Evolutionary conservation across 1,140 invertebrate species (phyloP).

Genomic region (Parasteatoda tepidariorum): DNA sequence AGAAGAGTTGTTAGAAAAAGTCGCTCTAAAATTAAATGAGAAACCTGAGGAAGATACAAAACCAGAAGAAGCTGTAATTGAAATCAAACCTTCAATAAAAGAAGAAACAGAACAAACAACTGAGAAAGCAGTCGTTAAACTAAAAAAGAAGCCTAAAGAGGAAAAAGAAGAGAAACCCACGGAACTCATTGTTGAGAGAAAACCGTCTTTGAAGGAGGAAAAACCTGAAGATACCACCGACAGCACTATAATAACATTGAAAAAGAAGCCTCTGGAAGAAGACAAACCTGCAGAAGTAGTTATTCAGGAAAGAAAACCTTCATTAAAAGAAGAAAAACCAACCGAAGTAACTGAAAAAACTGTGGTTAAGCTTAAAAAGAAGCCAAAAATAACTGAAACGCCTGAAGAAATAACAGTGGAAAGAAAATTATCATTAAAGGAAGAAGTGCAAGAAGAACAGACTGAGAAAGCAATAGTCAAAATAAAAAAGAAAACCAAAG

Average conservation of each 20-base stretch:
- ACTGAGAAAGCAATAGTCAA: not conserved
- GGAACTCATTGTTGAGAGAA: slow-evolving; percentile 13
- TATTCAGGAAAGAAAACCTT: slow-evolving; percentile 16
- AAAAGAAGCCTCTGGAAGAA: slow-evolving; percentile 30
- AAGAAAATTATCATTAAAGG: slow-evolving; percentile 14
- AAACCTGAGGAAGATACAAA: slow-evolving; percentile 31
- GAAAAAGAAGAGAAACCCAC: slow-evolving; percentile 23
- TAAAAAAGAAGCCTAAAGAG: slow-evolving; percentile 4
- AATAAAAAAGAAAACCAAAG: slow-evolving; percentile 17
- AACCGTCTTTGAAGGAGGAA: slow-evolving; percentile 51
- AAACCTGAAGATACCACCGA: slow-evolving; percentile 42
- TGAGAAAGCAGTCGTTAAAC: slow-evolving; percentile 14
- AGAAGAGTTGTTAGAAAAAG: slow-evolving; percentile 9
- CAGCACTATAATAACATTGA: slow-evolving; percentile 11
- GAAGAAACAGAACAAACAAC: slow-evolving; percentile 67
- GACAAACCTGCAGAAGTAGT: not conserved
- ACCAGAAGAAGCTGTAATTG: slow-evolving; percentile 20
- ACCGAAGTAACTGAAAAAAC: slow-evolving; percentile 27
- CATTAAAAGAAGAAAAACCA: slow-evolving; percentile 31
- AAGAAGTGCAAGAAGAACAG: slow-evolving; percentile 45
- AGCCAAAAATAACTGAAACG: slow-evolving; percentile 6
- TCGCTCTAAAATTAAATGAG: slow-evolving; percentile 25
- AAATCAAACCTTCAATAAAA: slow-evolving; percentile 40
- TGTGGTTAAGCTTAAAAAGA: slow-evolving; percentile 53
- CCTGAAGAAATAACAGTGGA: slow-evolving; percentile 6